phyloP scores from a whole-genome alignment of 2,113 vertebrate genomes.

The Lophochroa leadbeateri region DNA sequence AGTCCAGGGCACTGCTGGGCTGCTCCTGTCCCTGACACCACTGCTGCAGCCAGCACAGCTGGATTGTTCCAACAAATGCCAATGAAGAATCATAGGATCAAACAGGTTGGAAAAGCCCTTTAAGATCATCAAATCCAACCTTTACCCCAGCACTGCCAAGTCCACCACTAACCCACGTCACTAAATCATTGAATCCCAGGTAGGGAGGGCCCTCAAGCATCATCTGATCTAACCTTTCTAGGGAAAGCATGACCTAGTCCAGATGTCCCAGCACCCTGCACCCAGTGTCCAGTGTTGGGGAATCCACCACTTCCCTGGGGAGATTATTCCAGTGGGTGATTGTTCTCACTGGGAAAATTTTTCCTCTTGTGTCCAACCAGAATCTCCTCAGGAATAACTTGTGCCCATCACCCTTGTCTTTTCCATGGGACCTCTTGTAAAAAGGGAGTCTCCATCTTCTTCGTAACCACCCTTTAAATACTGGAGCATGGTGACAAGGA shows the following conservation, averaged over 20 bases:
- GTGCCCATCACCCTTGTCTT: not conserved
- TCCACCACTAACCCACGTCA: not conserved
- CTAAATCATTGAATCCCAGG: not conserved
- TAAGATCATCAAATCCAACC: not conserved
- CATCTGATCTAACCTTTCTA: not conserved
- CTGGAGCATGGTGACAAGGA: not conserved
- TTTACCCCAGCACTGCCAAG: not conserved
- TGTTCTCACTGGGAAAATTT: not conserved
- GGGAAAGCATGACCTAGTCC: not conserved
- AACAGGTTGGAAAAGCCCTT: not conserved
- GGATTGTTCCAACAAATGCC: not conserved
- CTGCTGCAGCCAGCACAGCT: not conserved
- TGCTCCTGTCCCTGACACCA: not conserved
- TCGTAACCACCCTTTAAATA: too few species aligned
- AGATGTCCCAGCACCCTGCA: not conserved
- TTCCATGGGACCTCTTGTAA: not conserved
- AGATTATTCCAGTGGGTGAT: not conserved
- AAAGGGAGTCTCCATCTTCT: not conserved
- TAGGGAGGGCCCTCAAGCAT: not conserved
- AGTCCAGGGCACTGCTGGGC: not conserved
- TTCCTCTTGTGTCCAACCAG: not conserved
- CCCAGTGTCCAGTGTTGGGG: not conserved
- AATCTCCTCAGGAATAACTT: not conserved
- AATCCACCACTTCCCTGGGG: not conserved
- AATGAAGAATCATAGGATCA: not conserved